Base-by-base conservation (phyloP, 2,113 vertebrate species). In the Sander vitreus region DNA sequence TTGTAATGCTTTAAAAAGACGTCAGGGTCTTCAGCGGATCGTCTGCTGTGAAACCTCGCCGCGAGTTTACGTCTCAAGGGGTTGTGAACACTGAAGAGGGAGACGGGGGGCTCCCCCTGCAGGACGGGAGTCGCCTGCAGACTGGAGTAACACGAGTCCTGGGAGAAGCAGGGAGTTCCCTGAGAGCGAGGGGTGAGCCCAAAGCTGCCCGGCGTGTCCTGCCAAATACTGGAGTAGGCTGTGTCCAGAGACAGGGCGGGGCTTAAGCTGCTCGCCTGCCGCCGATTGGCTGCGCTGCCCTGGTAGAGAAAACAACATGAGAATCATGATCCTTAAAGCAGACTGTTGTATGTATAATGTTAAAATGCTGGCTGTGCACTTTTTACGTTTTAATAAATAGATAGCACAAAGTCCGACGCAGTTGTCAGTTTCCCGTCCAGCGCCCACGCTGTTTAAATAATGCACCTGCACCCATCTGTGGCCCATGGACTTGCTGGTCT, bases 171-270 rank as follows among this genome's bases (percentile, higher is more conserved):
- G 14, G 98, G 98, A 0, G 97, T 97, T 88, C 96, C 97, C 94
- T 96, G 97, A 73, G 97, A 97, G 85, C 86, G 94, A 0, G 97
- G 97, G 0, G 98, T 99, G 57, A 97, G 96, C 74, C 97, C 96
- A 14, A 96, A 97, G 6, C 97, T 99, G 91, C 96, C 96, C 0
- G 98, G 98, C 8, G 98, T 99, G 84, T 99, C 98, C 47, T 98
- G 97, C 73, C 96, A 97, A 91, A 97, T 96, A 94, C 98, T 99
- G 92, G 97, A 99, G 85, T 99, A 99, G 80, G 97, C 97, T 0
- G 98, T 99, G 91, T 99, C 98, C 15, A 97, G 96, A 86, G 98
- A 99, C 78, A 98, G 97, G 0, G 95, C 95, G 1, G 97, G 97
- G 83, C 97, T 98, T 72, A 95, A 96, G 39, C 95, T 92, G 5